These are phyloP conservation scores for Leuciscus waleckii DNA, from an alignment of 2,797 vertebrate genomes.

Conservation along the genomic window DNA sequence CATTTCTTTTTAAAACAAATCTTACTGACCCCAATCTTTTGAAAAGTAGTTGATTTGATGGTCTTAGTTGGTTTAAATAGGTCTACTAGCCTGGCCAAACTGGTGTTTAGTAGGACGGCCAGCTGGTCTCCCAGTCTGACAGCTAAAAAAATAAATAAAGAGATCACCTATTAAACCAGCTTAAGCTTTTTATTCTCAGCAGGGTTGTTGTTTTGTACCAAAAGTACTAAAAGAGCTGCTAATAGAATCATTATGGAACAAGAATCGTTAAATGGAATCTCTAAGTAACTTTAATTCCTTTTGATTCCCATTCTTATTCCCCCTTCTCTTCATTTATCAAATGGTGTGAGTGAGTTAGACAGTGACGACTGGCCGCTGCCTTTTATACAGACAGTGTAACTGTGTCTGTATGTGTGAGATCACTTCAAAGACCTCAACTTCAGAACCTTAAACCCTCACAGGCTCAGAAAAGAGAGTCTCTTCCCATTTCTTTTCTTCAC, in stretches of 20 bases:
- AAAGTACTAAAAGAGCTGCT: background rate
- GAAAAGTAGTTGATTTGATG: background rate
- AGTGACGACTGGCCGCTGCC: background rate
- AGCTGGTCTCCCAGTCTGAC: background rate
- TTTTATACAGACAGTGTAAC: conserved; percentile 20
- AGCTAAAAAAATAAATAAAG: background rate
- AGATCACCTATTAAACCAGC: background rate
- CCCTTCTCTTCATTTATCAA: conserved; percentile 1
- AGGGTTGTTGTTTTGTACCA: background rate
- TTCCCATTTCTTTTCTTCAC: background rate
- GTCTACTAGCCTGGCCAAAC: background rate
- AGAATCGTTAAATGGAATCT: background rate
- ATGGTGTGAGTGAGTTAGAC: conserved; percentile 13
- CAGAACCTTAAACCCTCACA: conserved; percentile 19
- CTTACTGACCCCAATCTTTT: no score
- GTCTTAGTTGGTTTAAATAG: background rate
- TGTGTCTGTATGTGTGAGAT: conserved; percentile 10
- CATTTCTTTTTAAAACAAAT: no score
- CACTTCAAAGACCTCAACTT: conserved; percentile 23
- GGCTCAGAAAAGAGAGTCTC: conserved; percentile 24
- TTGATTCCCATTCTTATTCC: background rate
- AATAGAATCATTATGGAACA: background rate
- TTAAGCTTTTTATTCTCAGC: background rate
- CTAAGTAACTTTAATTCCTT: conserved; percentile 3
- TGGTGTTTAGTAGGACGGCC: background rate